Evolutionary conservation across 2,113 vertebrate species (phyloP).

Genomic region (Gorsachius goisagi): DNA sequence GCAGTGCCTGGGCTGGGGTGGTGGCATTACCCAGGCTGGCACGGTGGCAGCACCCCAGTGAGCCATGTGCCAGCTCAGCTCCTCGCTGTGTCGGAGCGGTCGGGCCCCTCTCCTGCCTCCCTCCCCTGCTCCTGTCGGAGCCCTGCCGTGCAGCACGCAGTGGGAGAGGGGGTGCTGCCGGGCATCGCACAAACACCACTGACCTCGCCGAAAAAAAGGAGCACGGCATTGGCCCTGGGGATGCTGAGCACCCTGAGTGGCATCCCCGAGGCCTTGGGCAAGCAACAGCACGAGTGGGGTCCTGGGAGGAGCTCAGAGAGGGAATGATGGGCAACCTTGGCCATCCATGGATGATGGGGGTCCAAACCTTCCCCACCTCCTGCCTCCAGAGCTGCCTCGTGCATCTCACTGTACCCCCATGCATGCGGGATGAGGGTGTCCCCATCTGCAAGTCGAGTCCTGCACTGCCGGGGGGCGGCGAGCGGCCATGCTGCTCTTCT

Average conservation of each 20-base stretch:
- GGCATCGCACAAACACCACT: background rate
- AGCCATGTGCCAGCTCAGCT: background rate
- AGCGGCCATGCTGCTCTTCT: background rate
- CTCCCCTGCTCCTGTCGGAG: background rate
- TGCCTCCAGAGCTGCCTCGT: background rate
- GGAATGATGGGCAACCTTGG: background rate
- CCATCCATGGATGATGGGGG: background rate
- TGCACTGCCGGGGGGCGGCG: accelerated
- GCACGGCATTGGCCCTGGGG: background rate
- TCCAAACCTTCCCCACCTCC: background rate
- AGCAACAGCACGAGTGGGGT: background rate
- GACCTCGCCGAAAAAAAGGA: accelerated
- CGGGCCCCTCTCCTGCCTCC: background rate
- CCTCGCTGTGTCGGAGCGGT: accelerated
- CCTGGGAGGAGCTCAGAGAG: background rate
- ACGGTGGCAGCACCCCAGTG: background rate
- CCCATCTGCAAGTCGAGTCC: background rate
- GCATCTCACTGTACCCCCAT: accelerated
- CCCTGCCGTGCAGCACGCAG: accelerated
- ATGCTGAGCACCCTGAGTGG: background rate
- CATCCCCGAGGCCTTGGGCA: background rate
- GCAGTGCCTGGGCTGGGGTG: background rate
- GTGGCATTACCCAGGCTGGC: background rate
- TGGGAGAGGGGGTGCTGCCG: background rate
- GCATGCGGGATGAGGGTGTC: accelerated